Conservation (phyloP, 2,113 vertebrate species). For the Nipponia nippon region DNA sequence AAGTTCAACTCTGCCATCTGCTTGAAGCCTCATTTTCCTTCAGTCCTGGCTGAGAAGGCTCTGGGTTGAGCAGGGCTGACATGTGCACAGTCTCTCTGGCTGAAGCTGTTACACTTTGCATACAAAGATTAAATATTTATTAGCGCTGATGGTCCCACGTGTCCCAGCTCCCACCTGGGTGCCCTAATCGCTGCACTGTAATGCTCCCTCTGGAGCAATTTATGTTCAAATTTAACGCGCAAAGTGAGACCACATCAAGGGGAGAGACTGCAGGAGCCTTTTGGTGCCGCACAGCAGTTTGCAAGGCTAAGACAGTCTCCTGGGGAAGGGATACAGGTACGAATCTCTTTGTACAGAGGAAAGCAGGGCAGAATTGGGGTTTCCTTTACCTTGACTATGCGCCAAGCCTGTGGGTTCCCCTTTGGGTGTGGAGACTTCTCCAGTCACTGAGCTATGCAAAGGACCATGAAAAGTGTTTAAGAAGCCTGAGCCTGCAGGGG, state of each 20-base stretch:
- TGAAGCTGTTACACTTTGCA: background rate
- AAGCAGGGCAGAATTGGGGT: background rate
- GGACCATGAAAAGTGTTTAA: background rate
- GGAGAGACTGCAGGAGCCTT: background rate
- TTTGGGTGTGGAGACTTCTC: background rate
- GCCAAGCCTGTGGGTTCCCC: background rate
- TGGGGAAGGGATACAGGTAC: background rate
- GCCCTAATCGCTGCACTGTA: background rate
- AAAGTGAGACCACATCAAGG: background rate
- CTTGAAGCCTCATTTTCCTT: background rate
- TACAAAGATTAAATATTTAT: conserved; percentile 26
- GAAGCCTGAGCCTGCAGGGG: background rate
- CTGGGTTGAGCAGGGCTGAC: background rate
- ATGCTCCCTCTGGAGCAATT: background rate
- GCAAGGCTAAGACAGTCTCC: background rate
- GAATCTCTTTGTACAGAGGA: background rate
- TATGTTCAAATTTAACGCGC: rapidly evolving
- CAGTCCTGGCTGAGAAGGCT: background rate
- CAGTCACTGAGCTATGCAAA: background rate
- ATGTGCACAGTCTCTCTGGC: background rate
- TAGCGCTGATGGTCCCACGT: background rate
- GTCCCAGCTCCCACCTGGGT: background rate
- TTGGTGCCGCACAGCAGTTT: background rate
- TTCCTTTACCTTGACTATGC: background rate
- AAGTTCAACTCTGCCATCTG: background rate